Base-by-base conservation (phyloP, 2,113 vertebrate species). In the Tupaia tana region DNA sequence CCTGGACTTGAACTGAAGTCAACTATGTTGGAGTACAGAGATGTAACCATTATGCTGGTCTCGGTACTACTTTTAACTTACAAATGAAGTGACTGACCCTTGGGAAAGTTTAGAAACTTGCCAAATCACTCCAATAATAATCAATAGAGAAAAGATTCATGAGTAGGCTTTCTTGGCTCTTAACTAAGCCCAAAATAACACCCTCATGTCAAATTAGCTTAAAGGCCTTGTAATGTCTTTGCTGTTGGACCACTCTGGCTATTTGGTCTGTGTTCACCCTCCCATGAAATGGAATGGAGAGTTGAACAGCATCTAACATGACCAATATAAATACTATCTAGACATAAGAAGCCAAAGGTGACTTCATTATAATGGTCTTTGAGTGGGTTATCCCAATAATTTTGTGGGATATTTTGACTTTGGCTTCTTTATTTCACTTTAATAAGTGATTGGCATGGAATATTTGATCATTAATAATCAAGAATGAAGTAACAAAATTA, bases 241-340 rank as follows among this genome's bases (percentile, higher is more conserved):
- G 61, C 11, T 92, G 70, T 34, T 89, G 78, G 71, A 92, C 70
- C 29, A 92, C 7, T 29, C 83, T n/a, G 54, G 14, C 25, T 66
- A 58, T 84, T 84, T 73, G 29, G 8, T 79, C 71, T 71, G 14
- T 79, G 77, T 66, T 59, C n/a, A 79, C 31, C 11, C 11, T 71
- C 10, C 31, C 29, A 16, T 66, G 71, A 83, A 73, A 78, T 10
- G 54, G 61, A 88, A 54, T 29, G 59, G 3, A 4, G 34, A 20
- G n/a, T 31, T 64, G 71, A 89, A 89, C n/a, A n/a, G 56, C 25
- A n/a, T 89, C 70, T 75, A 83, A 83, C 29, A 27, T 88, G 67
- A 92, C 77, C 54, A 75, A 61, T 92, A 78, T n/a, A 92, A 91
- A 83, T 70, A 63, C 61, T 69, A 77, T 82, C 27, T 54, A 11